A percentile compares a stretch with the other conserved stretches of the same genome.
Conservation (phyloP, 2,113 vertebrate species). For the Nematolebias whitei region DNA sequence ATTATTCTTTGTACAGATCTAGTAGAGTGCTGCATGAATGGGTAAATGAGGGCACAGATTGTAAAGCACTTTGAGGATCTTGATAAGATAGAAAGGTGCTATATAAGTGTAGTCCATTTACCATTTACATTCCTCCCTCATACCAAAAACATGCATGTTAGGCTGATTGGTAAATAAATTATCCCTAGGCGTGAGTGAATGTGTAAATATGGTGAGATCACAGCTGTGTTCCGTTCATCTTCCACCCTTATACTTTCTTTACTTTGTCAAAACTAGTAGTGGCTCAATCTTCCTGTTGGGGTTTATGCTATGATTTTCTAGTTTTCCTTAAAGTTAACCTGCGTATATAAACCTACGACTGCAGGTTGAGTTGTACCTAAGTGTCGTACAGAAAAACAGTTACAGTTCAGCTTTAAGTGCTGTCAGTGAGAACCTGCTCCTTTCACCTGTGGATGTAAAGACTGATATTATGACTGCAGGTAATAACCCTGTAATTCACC, state of each 20-base stretch:
- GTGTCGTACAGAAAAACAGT: conserved; percentile 36
- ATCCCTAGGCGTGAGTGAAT: no score
- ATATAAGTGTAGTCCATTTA: no score
- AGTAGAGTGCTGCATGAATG: no score
- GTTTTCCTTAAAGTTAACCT: conserved; percentile 30
- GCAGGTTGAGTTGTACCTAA: conserved; percentile 37
- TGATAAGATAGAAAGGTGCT: no score
- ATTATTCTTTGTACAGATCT: no score
- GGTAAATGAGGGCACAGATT: no score
- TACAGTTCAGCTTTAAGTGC: conserved; percentile 13
- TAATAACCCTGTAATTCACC: conserved; percentile 10
- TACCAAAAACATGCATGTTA: no score
- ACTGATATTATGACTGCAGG: conserved; percentile 15
- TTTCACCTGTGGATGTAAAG: conserved; percentile 5
- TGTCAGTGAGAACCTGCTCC: conserved; percentile 14
- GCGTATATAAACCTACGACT: conserved; percentile 54
- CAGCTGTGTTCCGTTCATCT: neutral
- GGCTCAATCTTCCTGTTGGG: neutral
- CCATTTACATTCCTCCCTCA: no score
- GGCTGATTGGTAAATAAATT: no score
- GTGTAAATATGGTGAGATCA: no score
- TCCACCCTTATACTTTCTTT: neutral
- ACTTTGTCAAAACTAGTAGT: no score
- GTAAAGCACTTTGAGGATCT: no score
- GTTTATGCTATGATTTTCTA: neutral